Evolutionary conservation across 2,888 invertebrate genomes (phyloP).

Genomic region (Pheosia gnoma): DNA sequence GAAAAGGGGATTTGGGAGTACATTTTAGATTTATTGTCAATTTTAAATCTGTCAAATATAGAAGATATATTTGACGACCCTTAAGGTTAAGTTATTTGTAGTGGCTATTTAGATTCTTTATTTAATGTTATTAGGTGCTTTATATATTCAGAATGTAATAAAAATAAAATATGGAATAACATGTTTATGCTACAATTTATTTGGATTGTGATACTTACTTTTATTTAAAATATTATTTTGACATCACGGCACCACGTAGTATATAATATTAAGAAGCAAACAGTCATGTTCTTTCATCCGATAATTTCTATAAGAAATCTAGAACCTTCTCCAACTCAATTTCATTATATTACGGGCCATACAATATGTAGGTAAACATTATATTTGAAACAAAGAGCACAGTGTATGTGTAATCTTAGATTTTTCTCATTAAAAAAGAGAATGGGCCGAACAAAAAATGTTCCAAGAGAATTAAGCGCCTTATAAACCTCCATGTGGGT

Average conservation of each 20-base stretch:
- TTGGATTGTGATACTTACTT: neutral
- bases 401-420: conserved; percentile 10
- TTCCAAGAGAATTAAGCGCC: conserved; percentile 15
- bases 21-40: neutral
- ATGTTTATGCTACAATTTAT: neutral
- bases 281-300: neutral
- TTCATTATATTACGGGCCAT: neutral
- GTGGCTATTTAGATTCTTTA: neutral
- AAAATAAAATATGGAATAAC: neutral
- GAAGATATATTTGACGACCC: neutral
- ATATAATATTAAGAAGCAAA: neutral
- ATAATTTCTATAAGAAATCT: neutral
- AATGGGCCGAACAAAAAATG: conserved; percentile 7
- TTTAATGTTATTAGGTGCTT: neutral
- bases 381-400: conserved; percentile 12
- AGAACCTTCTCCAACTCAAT: conserved; percentile 2
- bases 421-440: conserved; percentile 19
- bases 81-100: neutral
- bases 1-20: conserved; percentile 3
- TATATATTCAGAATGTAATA: neutral
- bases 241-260: no score
- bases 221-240: no score
- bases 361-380: conserved; percentile 5
- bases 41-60: neutral
- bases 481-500: conserved; percentile 17